These are phyloP conservation scores for Yponomeuta plumbellus DNA, from an alignment of 2,888 invertebrate species.

Conservation along the genomic window DNA sequence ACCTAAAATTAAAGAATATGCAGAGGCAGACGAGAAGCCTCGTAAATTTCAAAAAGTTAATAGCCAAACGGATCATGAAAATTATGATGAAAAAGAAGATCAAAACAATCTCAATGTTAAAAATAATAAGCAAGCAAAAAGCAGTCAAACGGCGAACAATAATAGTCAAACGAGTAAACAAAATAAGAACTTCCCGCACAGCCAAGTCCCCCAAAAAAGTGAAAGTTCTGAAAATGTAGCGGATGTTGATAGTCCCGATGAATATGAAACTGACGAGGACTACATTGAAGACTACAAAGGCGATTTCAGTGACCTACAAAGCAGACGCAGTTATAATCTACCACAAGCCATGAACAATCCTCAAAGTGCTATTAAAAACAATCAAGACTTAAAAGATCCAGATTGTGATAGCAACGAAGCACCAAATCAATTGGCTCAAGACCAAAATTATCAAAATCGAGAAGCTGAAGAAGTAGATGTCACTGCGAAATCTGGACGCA, in stretches of 20 bases:
- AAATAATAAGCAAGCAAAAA: neutral
- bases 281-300: neutral
- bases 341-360: neutral
- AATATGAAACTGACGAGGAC: neutral
- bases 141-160: neutral
- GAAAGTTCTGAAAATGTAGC: neutral
- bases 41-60: too few relatives aligned
- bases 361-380: neutral
- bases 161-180: neutral
- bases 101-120: neutral
- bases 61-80: too few relatives aligned
- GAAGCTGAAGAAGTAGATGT: slow-evolving; percentile 1
- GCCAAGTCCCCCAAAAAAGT: too few relatives aligned
- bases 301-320: neutral
- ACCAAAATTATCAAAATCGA: neutral
- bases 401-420: too few relatives aligned
- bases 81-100: too few relatives aligned
- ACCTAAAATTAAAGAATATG: too few relatives aligned
- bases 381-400: neutral
- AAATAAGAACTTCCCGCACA: neutral
- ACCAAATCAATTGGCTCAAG: neutral
- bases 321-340: neutral
- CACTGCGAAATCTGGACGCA: neutral
- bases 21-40: too few relatives aligned
- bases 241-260: neutral